These are phyloP conservation scores for Choloepus hoffmanni DNA, from an alignment of 2,113 vertebrate species.

Conservation along the genomic window DNA sequence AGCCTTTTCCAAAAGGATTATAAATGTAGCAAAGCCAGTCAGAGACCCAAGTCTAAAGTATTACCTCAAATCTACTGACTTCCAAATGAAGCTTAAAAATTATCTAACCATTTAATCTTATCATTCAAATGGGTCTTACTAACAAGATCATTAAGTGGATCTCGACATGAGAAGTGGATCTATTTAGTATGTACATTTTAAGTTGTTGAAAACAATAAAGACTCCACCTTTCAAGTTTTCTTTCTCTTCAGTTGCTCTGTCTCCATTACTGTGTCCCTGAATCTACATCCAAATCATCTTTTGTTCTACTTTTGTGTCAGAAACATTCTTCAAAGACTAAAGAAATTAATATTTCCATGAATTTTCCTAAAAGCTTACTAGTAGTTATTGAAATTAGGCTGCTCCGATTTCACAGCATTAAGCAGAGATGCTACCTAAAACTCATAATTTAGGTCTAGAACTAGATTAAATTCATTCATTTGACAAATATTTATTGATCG, in stretches of 20 bases:
- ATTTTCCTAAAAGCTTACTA: neutral
- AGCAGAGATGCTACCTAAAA: conserved; percentile 19
- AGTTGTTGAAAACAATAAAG: neutral
- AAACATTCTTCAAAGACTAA: conserved; percentile 16
- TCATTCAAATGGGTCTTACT: neutral
- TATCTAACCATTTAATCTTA: neutral
- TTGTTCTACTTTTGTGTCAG: neutral
- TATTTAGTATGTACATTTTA: neutral
- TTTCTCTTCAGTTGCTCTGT: neutral
- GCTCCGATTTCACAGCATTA: neutral
- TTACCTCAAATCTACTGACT: neutral
- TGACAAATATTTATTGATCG: conserved; percentile 25
- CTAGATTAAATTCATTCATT: neutral
- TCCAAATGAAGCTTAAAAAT: conserved; percentile 17
- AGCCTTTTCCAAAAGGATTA: conserved; percentile 25
- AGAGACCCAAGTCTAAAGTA: neutral
- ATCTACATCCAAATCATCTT: neutral
- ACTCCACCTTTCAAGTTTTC: neutral
- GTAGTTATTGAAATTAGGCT: neutral
- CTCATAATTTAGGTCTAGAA: neutral
- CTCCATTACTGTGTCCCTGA: neutral
- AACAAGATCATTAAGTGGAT: neutral
- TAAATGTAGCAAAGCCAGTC: neutral
- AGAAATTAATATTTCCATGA: neutral
- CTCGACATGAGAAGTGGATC: neutral